Evolutionary conservation across 2,797 vertebrate species (phyloP), one percentile per base, ranked within the genome.

Genomic region (Antrozous pallidus): DNA sequence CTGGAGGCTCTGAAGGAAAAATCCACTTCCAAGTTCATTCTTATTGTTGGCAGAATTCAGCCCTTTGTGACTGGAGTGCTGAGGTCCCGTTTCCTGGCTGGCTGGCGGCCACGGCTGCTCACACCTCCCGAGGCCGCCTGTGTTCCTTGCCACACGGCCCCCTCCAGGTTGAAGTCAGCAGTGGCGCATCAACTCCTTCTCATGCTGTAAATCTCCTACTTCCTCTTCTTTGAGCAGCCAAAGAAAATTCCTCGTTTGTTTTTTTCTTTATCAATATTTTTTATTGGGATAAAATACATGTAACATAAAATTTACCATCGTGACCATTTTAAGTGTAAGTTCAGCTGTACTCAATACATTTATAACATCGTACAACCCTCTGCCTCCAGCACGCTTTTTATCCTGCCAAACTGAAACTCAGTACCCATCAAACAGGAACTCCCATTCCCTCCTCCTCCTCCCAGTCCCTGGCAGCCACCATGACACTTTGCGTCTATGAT

Each of bases 1-100:
- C 93, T 80, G 77, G 81, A 93, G 54, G 33, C 54, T 83, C 38
- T 54, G n/a, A 56, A 56, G 92, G 74, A 28, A 75, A 71, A 82
- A 63, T 77, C 70, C 8, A 63, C 87, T 33, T 90, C 42, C 47
- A 61, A 13, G 26, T 24, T 95, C 42, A 11, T 77, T 86, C 92
- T 91, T 69, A 63, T 61, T 91, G 38, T 89, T 73, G 86, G 73
- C 42, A 58, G 79, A 88, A 67, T 81, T 65, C 36, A 26, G 71
- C 70, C 83, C 51, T 77, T 84, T 88, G 93, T 47, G 58, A 67
- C 22, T 10, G 13, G 17, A 54, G 33, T 14, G 16, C 12, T 33
- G 47, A 70, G 71, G 47, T n/a, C 38, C 63, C 18, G 4, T 28
- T 93, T 92, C 65, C 88, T 54, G 22, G 18, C 31, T 79, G 65